Evolutionary conservation across 2,113 vertebrate species (phyloP).

Genomic region (Grus americana): DNA sequence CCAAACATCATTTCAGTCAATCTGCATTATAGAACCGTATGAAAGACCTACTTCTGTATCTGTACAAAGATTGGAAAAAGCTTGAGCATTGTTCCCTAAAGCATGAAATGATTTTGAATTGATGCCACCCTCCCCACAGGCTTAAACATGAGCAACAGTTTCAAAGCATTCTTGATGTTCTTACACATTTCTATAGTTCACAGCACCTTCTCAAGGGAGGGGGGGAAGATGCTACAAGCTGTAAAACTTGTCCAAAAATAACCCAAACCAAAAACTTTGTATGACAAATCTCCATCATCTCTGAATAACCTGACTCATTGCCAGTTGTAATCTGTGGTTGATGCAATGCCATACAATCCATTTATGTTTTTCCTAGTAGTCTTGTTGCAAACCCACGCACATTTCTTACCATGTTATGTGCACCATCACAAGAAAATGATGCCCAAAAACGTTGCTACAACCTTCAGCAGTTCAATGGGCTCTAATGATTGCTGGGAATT

Average conservation of each 20-base stretch:
- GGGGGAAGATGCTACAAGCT: neutral
- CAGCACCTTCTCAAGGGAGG: neutral
- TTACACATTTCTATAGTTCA: neutral
- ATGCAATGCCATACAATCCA: neutral
- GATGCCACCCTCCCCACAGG: neutral
- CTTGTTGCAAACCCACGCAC: neutral
- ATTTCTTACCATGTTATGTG: neutral
- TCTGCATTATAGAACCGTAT: neutral
- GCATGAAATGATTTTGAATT: neutral
- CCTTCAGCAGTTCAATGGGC: neutral
- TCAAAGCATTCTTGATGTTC: neutral
- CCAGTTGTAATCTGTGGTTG: neutral
- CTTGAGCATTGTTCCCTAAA: neutral
- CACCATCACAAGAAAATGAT: neutral
- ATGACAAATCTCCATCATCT: neutral
- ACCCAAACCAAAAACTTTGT: neutral
- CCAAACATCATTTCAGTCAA: neutral
- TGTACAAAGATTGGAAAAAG: neutral
- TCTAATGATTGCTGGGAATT: neutral
- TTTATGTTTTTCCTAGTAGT: neutral
- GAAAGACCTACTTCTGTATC: neutral
- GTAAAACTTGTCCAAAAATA: neutral
- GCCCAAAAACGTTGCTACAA: neutral
- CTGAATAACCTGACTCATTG: constrained; percentile 6
- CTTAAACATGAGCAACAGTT: neutral